Conservation (phyloP, 37 sponge, comb jelly and placozoan genomes). For the Aplysina aerophoba region DNA sequence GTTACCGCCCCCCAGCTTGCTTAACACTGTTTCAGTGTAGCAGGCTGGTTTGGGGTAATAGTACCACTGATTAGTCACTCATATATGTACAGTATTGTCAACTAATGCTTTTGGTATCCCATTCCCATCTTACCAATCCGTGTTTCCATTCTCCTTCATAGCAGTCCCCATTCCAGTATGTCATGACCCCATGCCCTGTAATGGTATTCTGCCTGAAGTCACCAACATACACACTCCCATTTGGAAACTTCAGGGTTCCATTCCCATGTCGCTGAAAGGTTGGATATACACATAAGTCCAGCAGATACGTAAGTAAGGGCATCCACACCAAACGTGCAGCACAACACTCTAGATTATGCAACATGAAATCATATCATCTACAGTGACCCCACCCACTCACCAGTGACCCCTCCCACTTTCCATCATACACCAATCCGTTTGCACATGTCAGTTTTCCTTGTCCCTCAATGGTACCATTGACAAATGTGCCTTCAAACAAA, state of each 20-base stretch:
- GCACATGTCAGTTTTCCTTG: constrained; percentile 59
- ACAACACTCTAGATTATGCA: too few species aligned
- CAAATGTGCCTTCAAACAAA: constrained; percentile 80
- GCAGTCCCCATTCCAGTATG: constrained; percentile 56
- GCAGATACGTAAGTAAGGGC: too few species aligned
- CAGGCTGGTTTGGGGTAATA: too few species aligned
- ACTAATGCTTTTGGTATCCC: not conserved
- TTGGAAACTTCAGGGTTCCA: constrained; percentile 45
- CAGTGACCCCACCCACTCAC: constrained; percentile 36
- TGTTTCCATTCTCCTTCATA: constrained; percentile 86
- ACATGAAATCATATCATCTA: too few species aligned
- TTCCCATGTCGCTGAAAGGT: constrained; percentile 69
- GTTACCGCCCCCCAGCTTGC: too few species aligned
- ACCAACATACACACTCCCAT: constrained; percentile 68
- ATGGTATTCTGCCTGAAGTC: constrained; percentile 72
- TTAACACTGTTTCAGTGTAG: too few species aligned
- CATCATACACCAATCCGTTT: constrained; percentile 73
- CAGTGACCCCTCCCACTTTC: constrained; percentile 83
- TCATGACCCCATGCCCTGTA: constrained; percentile 77
- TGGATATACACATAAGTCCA: not conserved
- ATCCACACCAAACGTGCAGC: too few species aligned
- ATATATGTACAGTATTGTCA: too few species aligned
- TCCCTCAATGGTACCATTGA: constrained; percentile 76
- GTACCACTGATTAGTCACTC: too few species aligned
- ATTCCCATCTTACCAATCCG: constrained; percentile 57